phyloP scores from a whole-genome alignment of 2,113 vertebrate genomes.

The Zosterops hypoxanthus region DNA sequence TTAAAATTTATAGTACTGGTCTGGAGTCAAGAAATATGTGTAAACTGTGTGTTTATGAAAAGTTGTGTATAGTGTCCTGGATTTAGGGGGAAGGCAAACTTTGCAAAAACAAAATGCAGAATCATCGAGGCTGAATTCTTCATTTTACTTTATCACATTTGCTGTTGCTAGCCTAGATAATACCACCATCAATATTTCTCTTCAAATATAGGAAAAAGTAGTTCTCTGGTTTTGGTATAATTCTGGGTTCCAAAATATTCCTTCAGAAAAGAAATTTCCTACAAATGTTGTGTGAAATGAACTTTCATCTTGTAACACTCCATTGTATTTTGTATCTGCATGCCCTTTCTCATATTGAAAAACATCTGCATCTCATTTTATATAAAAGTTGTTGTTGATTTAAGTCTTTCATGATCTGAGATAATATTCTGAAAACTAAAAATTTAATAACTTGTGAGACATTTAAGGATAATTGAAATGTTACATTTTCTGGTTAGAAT shows the following conservation, averaged over 20 bases:
- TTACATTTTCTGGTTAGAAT: neutral
- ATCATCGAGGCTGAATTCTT: neutral
- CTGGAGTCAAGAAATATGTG: neutral
- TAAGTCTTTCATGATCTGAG: conserved; percentile 9
- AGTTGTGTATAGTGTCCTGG: neutral
- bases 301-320: conserved; percentile 16
- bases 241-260: neutral
- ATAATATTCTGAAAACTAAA: conserved; percentile 15
- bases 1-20: neutral
- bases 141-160: neutral
- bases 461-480: neutral
- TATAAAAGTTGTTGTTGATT: neutral
- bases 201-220: neutral
- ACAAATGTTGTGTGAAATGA: neutral
- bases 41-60: neutral
- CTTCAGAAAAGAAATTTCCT: conserved; percentile 15
- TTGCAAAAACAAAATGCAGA: neutral
- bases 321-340: neutral
- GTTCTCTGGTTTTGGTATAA: neutral
- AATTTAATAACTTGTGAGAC: neutral
- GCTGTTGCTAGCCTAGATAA: neutral
- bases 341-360: neutral
- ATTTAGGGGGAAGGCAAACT: neutral
- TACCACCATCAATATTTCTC: neutral
- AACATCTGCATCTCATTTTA: conserved; percentile 4